A percentile compares a stretch with the other conserved stretches of the same genome.
phyloP scores from a whole-genome alignment of 2,797 vertebrate species.

The Liparis tanakae region DNA sequence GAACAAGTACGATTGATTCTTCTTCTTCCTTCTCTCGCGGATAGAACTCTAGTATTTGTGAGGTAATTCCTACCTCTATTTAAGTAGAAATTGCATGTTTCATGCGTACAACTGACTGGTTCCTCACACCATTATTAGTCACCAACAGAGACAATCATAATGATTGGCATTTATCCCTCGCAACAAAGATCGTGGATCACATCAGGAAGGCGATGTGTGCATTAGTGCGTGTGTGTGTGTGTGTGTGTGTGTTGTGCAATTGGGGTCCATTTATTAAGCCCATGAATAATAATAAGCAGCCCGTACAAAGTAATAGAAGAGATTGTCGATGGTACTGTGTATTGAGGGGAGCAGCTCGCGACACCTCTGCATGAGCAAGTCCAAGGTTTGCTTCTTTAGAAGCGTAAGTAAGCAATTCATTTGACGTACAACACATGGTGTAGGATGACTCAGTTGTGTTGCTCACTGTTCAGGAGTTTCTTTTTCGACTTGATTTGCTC shows the following conservation, averaged over 20 bases:
- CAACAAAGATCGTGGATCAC: slow-evolving; percentile 36
- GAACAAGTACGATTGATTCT: slow-evolving; percentile 25
- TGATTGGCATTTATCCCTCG: slow-evolving; percentile 45
- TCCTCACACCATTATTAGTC: slow-evolving; percentile 41
- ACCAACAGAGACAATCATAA: slow-evolving; percentile 42
- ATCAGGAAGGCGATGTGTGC: slow-evolving; percentile 29
- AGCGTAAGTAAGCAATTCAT: neutral
- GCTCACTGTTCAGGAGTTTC: neutral
- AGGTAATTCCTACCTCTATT: slow-evolving; percentile 35
- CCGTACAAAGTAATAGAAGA: slow-evolving; percentile 34
- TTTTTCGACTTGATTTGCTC: slow-evolving; percentile 12
- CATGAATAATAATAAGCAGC: slow-evolving; percentile 57
- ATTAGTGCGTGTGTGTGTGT: neutral
- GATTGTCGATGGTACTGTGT: slow-evolving; percentile 22
- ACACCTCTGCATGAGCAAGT: slow-evolving; percentile 8
- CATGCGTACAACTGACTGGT: slow-evolving; percentile 9
- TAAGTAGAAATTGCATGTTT: slow-evolving; percentile 43
- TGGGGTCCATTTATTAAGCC: slow-evolving; percentile 33
- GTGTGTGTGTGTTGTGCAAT: neutral
- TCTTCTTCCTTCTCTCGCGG: neutral
- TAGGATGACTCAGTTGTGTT: neutral
- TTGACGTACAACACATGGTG: slow-evolving; percentile 1
- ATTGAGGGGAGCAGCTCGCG: slow-evolving; percentile 10
- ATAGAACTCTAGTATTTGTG: slow-evolving; percentile 17
- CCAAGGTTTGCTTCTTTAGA: slow-evolving; percentile 6